phyloP scores from a whole-genome alignment of 2,113 vertebrate genomes.

The Cygnus buccinator region DNA sequence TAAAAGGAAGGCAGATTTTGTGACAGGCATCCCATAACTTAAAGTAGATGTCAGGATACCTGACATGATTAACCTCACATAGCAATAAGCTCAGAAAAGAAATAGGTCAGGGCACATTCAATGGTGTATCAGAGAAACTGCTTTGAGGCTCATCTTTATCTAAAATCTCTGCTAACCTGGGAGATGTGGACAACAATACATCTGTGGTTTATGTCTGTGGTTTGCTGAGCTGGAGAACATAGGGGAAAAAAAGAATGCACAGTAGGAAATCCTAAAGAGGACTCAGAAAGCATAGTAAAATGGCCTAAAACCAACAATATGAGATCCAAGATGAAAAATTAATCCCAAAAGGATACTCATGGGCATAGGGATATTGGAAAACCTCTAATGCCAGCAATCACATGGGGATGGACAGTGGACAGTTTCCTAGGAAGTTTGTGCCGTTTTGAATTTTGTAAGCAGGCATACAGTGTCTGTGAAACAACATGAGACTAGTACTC shows the following conservation, averaged over 20 bases:
- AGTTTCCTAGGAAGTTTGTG: background rate
- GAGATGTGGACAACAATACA: background rate
- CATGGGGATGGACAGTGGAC: background rate
- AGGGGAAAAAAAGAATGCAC: background rate
- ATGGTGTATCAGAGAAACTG: background rate
- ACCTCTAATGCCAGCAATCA: background rate
- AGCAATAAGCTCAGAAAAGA: background rate
- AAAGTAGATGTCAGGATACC: background rate
- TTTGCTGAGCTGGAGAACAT: background rate
- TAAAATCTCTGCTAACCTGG: background rate
- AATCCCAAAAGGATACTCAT: background rate
- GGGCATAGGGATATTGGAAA: background rate
- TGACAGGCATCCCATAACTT: background rate
- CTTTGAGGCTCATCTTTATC: background rate
- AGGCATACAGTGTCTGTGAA: background rate
- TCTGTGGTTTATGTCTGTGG: background rate
- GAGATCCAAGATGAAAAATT: background rate
- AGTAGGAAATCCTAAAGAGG: background rate
- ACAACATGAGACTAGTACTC: background rate
- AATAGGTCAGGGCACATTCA: background rate
- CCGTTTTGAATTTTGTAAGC: background rate
- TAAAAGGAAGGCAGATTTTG: constrained; percentile 17
- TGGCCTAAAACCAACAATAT: background rate
- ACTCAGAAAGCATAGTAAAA: background rate
- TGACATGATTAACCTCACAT: background rate